These are phyloP conservation scores for Lepilemur septentrionalis DNA, from an alignment of 2,797 vertebrate species.

Conservation along the genomic window DNA sequence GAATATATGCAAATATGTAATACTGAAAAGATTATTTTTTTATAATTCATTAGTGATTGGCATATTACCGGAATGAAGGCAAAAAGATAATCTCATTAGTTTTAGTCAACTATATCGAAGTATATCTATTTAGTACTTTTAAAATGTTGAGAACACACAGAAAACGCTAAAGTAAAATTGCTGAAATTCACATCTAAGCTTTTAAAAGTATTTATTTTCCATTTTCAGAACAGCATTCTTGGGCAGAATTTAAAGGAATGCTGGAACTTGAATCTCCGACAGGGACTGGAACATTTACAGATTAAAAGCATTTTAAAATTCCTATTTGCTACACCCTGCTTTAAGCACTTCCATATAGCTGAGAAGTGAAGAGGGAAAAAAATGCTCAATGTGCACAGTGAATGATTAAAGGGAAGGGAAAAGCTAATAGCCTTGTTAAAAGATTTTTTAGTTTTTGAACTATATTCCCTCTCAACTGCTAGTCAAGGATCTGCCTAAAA, in stretches of 20 bases:
- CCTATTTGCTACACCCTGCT: neutral
- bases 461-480: neutral
- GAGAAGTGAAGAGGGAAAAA: neutral
- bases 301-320: slow-evolving; percentile 18
- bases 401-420: slow-evolving; percentile 17
- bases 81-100: neutral
- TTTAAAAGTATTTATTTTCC: neutral
- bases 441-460: neutral
- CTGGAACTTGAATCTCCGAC: neutral
- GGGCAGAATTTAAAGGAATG: slow-evolving; percentile 9
- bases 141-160: neutral
- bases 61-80: neutral
- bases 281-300: neutral
- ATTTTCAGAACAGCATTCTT: neutral
- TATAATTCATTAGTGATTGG: neutral
- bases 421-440: neutral
- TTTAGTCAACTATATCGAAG: neutral
- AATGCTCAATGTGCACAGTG: neutral
- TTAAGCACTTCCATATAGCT: neutral
- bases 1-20: neutral
- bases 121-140: neutral
- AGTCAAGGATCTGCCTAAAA: neutral
- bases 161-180: neutral
- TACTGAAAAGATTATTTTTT: neutral
- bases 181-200: neutral